phyloP scores from a whole-genome alignment of 2,888 invertebrate genomes.

The Pyrrhopygopsis socrates region DNA sequence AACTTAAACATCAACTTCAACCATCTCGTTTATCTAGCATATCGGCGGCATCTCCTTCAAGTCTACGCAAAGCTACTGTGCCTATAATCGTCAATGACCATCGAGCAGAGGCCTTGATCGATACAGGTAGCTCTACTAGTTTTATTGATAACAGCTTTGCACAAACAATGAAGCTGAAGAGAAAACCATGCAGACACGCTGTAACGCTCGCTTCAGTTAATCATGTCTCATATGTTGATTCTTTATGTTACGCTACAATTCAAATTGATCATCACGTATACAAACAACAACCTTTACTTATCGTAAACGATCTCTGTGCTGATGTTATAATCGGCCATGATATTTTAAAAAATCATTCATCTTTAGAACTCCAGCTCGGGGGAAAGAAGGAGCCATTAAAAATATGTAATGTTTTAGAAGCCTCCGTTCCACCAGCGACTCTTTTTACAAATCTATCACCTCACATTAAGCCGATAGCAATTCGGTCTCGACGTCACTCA shows the following conservation, averaged over 20 bases:
- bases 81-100: background rate
- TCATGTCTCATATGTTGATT: conserved; percentile 22
- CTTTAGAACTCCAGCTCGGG: conserved; percentile 24
- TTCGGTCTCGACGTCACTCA: too few relatives aligned
- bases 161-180: background rate
- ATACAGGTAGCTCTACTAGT: conserved; percentile 24
- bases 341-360: conserved; percentile 33
- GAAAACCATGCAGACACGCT: conserved; percentile 18
- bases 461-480: too few relatives aligned
- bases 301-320: conserved; percentile 41
- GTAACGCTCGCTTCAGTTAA: conserved; percentile 6
- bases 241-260: background rate
- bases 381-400: conserved; percentile 29
- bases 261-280: conserved; percentile 20
- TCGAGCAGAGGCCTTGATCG: conserved; percentile 1
- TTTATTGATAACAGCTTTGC: conserved; percentile 15
- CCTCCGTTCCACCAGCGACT: conserved; percentile 28
- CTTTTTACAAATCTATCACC: conserved; percentile 11
- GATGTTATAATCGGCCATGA: conserved; percentile 58
- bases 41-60: background rate
- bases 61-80: background rate
- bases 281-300: conserved; percentile 11
- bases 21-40: background rate
- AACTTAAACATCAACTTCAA: background rate
- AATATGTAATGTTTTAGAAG: conserved; percentile 29